Percentiles rank a stretch among this genome's conserved stretches.
Evolutionary conservation across 2,113 vertebrate genomes (phyloP).

Genomic region (Uria aalge): DNA sequence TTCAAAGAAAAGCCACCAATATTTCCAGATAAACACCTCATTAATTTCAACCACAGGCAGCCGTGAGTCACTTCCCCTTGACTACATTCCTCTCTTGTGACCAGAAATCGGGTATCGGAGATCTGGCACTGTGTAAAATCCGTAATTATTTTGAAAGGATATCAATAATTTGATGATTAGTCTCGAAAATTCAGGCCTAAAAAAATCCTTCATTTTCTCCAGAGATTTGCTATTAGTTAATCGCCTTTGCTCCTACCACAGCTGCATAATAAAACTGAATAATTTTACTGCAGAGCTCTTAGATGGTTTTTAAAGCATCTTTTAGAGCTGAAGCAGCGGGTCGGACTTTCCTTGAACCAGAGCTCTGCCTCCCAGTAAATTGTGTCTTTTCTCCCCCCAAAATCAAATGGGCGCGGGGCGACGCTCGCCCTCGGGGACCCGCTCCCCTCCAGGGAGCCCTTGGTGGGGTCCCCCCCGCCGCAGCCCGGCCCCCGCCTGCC

Average conservation of each 20-base stretch:
- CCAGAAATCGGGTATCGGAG: neutral
- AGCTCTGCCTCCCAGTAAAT: neutral
- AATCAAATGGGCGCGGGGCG: fast-evolving
- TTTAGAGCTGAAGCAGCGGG: neutral
- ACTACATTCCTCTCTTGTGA: conserved; percentile 4
- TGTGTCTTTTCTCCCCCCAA: fast-evolving
- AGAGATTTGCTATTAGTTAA: neutral
- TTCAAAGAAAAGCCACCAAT: neutral
- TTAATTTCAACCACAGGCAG: conserved; percentile 42
- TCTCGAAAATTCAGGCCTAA: neutral
- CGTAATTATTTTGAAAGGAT: neutral
- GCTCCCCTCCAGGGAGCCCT: fast-evolving
- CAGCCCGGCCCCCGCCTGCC: neutral
- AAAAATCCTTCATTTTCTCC: neutral
- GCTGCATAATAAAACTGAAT: neutral
- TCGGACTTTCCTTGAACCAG: neutral
- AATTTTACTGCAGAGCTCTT: neutral
- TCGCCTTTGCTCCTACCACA: neutral
- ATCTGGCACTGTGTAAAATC: neutral
- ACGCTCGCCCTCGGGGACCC: neutral
- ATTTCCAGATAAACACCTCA: conserved; percentile 26
- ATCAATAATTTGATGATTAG: neutral
- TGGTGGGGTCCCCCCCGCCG: neutral
- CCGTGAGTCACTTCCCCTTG: conserved; percentile 42
- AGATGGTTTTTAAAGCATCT: neutral